Evolutionary conservation across 2,113 vertebrate species (phyloP).

Genomic region (Indicator maculatus): DNA sequence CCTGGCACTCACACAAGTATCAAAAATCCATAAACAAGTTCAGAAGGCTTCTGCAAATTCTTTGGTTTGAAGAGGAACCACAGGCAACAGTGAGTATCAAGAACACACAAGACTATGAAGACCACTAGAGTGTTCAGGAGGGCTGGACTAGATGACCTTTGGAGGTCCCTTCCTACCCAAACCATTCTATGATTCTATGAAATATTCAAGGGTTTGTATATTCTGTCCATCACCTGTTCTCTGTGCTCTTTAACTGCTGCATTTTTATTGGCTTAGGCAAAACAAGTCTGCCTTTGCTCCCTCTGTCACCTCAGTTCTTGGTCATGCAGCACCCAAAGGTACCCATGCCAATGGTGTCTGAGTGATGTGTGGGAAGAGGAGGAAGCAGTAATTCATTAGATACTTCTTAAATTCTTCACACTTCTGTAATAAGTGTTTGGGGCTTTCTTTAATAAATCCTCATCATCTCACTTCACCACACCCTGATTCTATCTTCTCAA

Average conservation of each 20-base stretch:
- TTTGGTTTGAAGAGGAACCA: not conserved
- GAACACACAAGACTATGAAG: not conserved
- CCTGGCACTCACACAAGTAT: not conserved
- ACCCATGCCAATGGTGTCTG: not conserved
- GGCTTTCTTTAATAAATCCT: not conserved
- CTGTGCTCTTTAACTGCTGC: not conserved
- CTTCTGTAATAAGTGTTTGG: not conserved
- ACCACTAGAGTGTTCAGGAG: too few relatives aligned
- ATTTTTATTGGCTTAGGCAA: not conserved
- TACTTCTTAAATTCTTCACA: not conserved
- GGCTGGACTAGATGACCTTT: too few relatives aligned
- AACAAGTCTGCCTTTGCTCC: not conserved
- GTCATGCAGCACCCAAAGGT: accelerated
- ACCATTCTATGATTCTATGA: too few relatives aligned
- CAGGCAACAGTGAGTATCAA: not conserved
- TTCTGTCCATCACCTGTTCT: not conserved
- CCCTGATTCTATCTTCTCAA: not conserved
- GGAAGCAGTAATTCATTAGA: not conserved
- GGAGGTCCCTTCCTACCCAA: too few relatives aligned
- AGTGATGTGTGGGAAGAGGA: not conserved
- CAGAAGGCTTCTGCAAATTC: not conserved
- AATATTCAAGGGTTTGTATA: too few relatives aligned
- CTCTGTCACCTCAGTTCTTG: not conserved
- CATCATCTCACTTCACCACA: not conserved
- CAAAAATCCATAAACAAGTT: not conserved